Percentiles rank a stretch among this genome's conserved stretches.
These are phyloP conservation scores for Abramis brama DNA, from an alignment of 2,113 vertebrate genomes.

Conservation along the genomic window DNA sequence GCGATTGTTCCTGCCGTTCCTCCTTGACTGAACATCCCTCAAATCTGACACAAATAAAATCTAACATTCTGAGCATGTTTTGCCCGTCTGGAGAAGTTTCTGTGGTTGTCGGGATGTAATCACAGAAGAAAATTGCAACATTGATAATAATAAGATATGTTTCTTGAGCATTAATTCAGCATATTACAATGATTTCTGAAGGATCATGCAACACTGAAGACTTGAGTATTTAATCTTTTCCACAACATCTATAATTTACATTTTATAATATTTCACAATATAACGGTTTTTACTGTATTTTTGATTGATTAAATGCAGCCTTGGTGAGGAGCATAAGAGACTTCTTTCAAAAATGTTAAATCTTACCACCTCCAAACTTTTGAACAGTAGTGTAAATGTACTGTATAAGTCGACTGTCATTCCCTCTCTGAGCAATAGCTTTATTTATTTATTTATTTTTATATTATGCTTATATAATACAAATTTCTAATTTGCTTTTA, in stretches of 20 bases:
- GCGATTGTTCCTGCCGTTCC: constrained; percentile 31
- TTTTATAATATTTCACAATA: background rate
- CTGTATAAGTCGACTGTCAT: background rate
- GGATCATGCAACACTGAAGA: background rate
- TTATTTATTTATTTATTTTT: background rate
- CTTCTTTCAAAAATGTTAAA: background rate
- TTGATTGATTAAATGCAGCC: background rate
- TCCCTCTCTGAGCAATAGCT: background rate
- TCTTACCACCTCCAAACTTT: background rate
- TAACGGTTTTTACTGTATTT: background rate
- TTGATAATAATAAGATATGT: background rate
- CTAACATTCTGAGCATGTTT: constrained; percentile 11
- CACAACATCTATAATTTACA: background rate
- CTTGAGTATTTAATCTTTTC: background rate
- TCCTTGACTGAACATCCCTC: constrained; percentile 33
- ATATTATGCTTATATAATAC: background rate
- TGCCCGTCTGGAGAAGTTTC: background rate
- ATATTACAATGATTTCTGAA: background rate
- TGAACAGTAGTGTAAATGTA: background rate
- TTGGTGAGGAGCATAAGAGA: background rate
- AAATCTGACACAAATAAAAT: constrained; percentile 45
- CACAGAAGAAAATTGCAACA: background rate
- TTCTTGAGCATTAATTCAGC: background rate
- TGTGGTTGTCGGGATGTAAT: background rate
- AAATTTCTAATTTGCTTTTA: background rate